phyloP scores from a whole-genome alignment of 2,113 vertebrate species.

The Recurvirostra avosetta region DNA sequence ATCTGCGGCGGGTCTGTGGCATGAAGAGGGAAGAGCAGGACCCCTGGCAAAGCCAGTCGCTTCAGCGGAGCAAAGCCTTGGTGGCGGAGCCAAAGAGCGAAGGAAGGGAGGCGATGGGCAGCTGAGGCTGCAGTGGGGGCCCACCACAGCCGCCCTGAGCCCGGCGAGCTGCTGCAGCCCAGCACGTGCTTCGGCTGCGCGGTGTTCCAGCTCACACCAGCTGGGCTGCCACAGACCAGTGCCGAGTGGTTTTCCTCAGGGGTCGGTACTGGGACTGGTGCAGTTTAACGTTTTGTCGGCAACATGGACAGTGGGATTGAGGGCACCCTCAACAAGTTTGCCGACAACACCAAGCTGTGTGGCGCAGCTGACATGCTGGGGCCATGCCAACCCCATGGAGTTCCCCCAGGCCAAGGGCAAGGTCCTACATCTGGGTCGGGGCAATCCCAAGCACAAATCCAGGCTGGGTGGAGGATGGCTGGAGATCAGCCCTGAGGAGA shows the following conservation, averaged over 20 bases:
- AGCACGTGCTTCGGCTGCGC: accelerated
- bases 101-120: neutral
- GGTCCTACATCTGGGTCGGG: neutral
- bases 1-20: neutral
- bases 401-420: neutral
- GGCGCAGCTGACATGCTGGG: neutral
- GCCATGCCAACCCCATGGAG: neutral
- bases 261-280: neutral
- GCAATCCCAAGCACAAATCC: neutral
- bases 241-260: neutral
- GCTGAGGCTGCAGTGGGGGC: neutral
- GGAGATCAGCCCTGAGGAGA: too few species aligned
- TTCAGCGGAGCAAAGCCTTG: neutral
- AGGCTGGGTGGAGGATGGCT: neutral
- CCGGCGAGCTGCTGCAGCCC: neutral
- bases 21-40: neutral
- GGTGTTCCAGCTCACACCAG: neutral
- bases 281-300: neutral
- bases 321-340: neutral
- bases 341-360: neutral
- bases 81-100: neutral
- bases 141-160: neutral
- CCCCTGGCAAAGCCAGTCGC: neutral
- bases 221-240: neutral
- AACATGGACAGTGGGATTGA: neutral